Conservation (phyloP, 2,888 invertebrate genomes). For the Calameuta pallipes region DNA sequence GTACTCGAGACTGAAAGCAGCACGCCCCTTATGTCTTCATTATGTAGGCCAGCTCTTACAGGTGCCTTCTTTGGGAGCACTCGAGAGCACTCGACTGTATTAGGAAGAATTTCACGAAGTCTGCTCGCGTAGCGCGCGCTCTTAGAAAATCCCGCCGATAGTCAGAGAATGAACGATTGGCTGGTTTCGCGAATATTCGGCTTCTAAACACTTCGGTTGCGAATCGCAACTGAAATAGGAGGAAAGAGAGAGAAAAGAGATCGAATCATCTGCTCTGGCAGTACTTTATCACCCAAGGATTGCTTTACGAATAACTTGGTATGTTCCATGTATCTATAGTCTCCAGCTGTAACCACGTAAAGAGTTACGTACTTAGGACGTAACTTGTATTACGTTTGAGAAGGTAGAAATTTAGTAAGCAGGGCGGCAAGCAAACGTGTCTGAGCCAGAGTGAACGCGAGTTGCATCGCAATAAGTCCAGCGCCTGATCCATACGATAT, state of each 20-base stretch:
- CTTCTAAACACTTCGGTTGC: neutral
- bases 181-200: neutral
- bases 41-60: constrained; percentile 55
- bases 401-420: constrained; percentile 15
- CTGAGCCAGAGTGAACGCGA: constrained; percentile 13
- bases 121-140: constrained; percentile 47
- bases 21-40: constrained; percentile 53
- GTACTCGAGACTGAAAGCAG: constrained; percentile 24
- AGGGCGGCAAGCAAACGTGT: constrained; percentile 12
- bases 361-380: neutral
- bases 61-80: constrained; percentile 49
- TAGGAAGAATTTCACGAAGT: constrained; percentile 49
- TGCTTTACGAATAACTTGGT: neutral
- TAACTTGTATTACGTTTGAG: neutral
- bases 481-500: neutral
- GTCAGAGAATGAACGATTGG: constrained; percentile 40
- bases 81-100: constrained; percentile 41
- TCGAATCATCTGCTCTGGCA: neutral
- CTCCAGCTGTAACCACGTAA: neutral
- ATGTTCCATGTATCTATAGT: neutral
- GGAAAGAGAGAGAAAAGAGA: constrained; percentile 1
- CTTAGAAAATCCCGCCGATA: constrained; percentile 52
- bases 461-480: constrained; percentile 16
- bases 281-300: neutral
- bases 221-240: neutral